Evolutionary conservation across 2,888 invertebrate species (phyloP), one percentile per base, ranked within the genome.

Genomic region (Cremastobaeus sp.): DNA sequence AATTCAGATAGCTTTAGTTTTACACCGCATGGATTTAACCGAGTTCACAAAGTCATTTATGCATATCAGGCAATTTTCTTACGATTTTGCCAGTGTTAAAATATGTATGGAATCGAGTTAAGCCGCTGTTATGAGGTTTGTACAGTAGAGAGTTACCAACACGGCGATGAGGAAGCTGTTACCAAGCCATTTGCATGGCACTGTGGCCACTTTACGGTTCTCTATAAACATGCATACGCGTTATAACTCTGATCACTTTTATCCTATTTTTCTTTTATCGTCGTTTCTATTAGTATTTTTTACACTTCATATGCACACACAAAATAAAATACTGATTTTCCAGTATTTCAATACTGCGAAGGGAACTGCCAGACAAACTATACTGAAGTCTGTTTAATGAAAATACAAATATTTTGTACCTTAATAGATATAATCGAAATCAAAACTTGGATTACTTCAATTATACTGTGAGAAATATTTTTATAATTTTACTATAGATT

Each of bases 71-170:
- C 86, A 86, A 86, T 86, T 86, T 86, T 86, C 86, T 86, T 86
- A 84, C 82, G 85, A 85, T 86, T 86, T 83, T 79, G 83, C 79
- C 78, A 78, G 82, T 84, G 86, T 86, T 86, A 85, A 86, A 86
- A 86, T 86, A 86, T 86, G 86, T 86, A 86, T 86, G 82, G 86
- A 84, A 85, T 85, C 81, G 84, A 85, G 86, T 86, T 85, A 86
- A 87, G 82, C 84, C 81, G 80, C 79, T 83, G 76, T 79, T 81
- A 76, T 68, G 72, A 75, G 76, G 78, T 79, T 77, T 77, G 80
- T 73, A 77, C 77, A 76, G 70, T 34, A 41, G 35, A 54, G 59
- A 65, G 74, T 69, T 74, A 70, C 73, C 72, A 72, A 50, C 64
- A 73, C 74, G 75, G 71, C 76, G 82, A 83, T 78, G 81, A 83